phyloP scores from a whole-genome alignment of 2,888 invertebrate species.

The Lobophora halterata region DNA sequence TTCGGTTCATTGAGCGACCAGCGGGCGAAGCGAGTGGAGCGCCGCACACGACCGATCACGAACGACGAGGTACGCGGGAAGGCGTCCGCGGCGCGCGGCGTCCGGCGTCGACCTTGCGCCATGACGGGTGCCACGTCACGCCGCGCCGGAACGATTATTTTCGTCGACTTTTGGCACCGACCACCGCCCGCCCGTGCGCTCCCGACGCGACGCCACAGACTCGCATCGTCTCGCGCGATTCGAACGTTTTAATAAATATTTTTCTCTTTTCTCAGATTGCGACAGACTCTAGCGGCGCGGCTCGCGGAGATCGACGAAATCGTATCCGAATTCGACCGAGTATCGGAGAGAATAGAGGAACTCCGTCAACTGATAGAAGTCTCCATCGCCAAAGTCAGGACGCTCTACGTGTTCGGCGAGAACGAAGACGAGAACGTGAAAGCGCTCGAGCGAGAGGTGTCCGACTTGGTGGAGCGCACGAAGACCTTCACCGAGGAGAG shows the following conservation, averaged over 20 bases:
- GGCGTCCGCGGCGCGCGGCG: constrained; percentile 36
- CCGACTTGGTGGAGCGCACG: constrained; percentile 78
- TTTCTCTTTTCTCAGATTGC: constrained; percentile 84
- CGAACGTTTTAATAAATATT: constrained; percentile 45
- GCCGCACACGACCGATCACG: constrained; percentile 72
- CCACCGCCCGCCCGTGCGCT: constrained; percentile 50
- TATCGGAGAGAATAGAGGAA: constrained; percentile 85
- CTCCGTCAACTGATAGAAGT: constrained; percentile 85
- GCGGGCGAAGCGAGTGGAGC: constrained; percentile 74
- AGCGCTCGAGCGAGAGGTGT: constrained; percentile 79
- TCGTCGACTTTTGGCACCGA: constrained; percentile 74
- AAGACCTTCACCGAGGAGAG: constrained; percentile 81
- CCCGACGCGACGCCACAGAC: constrained; percentile 49
- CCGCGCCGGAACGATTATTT: constrained; percentile 71
- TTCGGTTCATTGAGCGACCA: constrained; percentile 77
- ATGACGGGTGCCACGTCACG: constrained; percentile 68
- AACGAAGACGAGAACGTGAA: constrained; percentile 84
- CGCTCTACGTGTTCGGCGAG: constrained; percentile 89
- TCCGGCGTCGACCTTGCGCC: constrained; percentile 66
- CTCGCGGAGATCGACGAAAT: constrained; percentile 87
- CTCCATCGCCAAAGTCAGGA: constrained; percentile 83
- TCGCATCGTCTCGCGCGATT: constrained; percentile 43
- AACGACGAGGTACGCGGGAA: constrained; percentile 62
- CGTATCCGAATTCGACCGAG: constrained; percentile 87
- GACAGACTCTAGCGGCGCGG: constrained; percentile 88